These are phyloP conservation scores for Paracanthobrama guichenoti DNA, from an alignment of 2,113 vertebrate genomes.

Conservation along the genomic window DNA sequence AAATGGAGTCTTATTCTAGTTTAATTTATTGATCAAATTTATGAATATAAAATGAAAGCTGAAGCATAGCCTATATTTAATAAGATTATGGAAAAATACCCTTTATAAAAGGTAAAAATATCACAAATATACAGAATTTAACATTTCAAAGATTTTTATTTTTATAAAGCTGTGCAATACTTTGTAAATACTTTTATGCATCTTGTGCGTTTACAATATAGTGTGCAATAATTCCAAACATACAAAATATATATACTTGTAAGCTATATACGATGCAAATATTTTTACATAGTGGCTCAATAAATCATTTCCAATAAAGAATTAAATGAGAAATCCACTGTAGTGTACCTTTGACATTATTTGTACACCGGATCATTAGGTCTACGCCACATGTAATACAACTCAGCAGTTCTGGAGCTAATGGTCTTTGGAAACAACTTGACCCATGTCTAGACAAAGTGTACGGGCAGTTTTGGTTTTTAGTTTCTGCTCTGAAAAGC, in stretches of 20 bases:
- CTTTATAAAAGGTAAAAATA: too few relatives aligned
- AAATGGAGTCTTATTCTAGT: too few relatives aligned
- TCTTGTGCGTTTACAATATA: not conserved
- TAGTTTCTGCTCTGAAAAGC: not conserved
- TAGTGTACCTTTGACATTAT: slow-evolving; percentile 11
- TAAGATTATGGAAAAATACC: too few relatives aligned
- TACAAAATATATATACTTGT: not conserved
- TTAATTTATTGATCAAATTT: too few relatives aligned
- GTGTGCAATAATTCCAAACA: not conserved
- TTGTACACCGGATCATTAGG: not conserved
- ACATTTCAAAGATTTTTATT: too few relatives aligned
- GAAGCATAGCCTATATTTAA: too few relatives aligned
- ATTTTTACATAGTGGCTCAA: not conserved
- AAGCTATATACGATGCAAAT: not conserved
- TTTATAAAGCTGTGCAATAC: too few relatives aligned
- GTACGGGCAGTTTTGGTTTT: not conserved
- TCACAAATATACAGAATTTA: too few relatives aligned
- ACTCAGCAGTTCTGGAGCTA: slow-evolving; percentile 15
- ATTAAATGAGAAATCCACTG: slow-evolving; percentile 13
- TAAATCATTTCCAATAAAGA: not conserved
- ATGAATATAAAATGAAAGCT: too few relatives aligned
- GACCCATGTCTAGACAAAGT: not conserved
- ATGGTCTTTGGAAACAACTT: slow-evolving; percentile 21
- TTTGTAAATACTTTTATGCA: too few relatives aligned
- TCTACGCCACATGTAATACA: slow-evolving; percentile 1